Evolutionary conservation across 1,140 invertebrate species (phyloP), one percentile per base, ranked within the genome.

Genomic region (Branchinecta lynchi): DNA sequence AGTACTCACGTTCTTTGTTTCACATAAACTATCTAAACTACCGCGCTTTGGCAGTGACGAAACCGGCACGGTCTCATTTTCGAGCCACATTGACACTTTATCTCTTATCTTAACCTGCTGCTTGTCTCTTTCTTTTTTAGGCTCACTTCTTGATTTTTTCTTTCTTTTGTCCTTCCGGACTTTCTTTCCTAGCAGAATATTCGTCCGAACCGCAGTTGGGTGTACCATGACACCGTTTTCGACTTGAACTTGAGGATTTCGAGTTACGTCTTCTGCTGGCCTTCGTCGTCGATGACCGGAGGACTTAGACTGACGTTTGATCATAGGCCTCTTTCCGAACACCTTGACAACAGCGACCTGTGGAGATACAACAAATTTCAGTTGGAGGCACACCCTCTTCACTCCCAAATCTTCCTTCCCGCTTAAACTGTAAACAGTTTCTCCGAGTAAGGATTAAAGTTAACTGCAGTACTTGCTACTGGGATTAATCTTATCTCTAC

Each of bases 221-320:
- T 89, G 86, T 5, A 88, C 84, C 43, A 71, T 66, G 86, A 87
- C 15, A 84, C 81, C 68, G 69, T 70, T 76, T 71, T 90, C 78
- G 7, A 88, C 84, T 71, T 90, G 88, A 66, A 88, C 89, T 80
- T 90, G 88, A 65, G 88, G 89, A 70, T 76, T 87, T 89, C 82
- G 90, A 88, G 74, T 90, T 89, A 79, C 68, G 43, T 44, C 60
- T 15, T n/a, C 32, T 0, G 51, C 20, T 10, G 32, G 45, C 45
- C 65, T 9, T n/a, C 66, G 43, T 44, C 60, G 66, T 21, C 46
- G 46, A 10, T 68, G 46, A 45, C 90, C 90, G 72, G 89, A 90
- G 71, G 90, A 84, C 12, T 86, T 87, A 78, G 89, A 89, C 75
- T 89, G 82, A 79, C 90, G 90, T 68, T 72, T 72, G 77, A 85